Evolutionary conservation across 2,888 invertebrate genomes (phyloP), one percentile per base, ranked within the genome.

Genomic region (Temnothorax unifasciatus): DNA sequence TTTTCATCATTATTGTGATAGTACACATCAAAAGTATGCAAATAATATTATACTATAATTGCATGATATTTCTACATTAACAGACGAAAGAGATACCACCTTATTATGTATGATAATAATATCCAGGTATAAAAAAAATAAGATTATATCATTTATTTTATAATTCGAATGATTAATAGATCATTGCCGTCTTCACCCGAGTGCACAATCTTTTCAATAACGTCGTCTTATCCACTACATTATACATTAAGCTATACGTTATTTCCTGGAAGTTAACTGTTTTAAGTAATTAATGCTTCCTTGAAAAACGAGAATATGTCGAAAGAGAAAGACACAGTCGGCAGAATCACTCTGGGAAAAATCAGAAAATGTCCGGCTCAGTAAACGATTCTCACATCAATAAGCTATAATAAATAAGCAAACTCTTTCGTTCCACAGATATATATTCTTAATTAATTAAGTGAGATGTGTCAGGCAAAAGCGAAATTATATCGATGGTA

Each of bases 31-130:
- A 52, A 25, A 8, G 1, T 18, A 25, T 50, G 25, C 52, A n/a
- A 68, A 29, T 52, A n/a, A 66, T 68, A 52, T 50, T 34, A 38
- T n/a, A 47, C 0, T 76, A 29, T 29, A 76, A 76, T 68, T 47
- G 18, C 47, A 11, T 18, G 29, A 66, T 68, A 50, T 68, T 68
- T 68, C 1, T 18, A 9, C 6, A 0, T 4, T 38, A 2, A 25
- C 6, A 21, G 15, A 34, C 6, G 21, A 52, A 34, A 34, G 21
- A 41, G 21, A 25, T 41, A 25, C n/a, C 25, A 25, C n/a, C n/a
- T 76, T 41, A 63, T 66, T 63, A 13, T 8, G 11, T 11, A 59
- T 11, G 13, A 8, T 15, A 66, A 38, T 38, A 25, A 25, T 29
- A 6, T 25, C 21, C 21, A 21, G 15, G 6, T 50, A n/a, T 47